A percentile compares a stretch with the other conserved stretches of the same genome.
Conservation (phyloP, 2,888 invertebrate species). For the Himalopsyche tibetana region DNA sequence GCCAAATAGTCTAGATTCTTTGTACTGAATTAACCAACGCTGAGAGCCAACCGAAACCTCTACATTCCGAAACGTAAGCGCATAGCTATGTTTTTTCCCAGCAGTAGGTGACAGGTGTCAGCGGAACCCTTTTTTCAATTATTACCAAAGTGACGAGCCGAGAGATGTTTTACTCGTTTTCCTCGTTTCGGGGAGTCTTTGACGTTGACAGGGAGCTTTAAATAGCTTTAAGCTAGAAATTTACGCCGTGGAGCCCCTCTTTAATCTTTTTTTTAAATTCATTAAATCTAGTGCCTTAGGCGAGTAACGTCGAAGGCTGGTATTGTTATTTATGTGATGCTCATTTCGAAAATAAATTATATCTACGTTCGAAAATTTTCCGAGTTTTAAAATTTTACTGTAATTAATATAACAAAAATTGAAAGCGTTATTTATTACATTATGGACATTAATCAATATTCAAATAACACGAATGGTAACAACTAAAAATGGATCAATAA, state of each 20-base stretch:
- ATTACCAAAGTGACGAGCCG: conserved; percentile 30
- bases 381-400: no score
- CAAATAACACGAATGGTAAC: no score
- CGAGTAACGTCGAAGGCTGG: neutral
- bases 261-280: conserved; percentile 29
- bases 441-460: no score
- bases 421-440: no score
- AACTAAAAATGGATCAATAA: no score
- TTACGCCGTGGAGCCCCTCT: neutral
- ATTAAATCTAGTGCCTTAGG: conserved; percentile 10
- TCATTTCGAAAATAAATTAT: neutral
- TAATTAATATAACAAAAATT: no score
- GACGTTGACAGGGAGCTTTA: conserved; percentile 26
- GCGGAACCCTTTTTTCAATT: conserved; percentile 25
- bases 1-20: neutral
- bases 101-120: conserved; percentile 20
- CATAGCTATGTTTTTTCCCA: conserved; percentile 10
- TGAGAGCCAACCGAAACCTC: neutral
- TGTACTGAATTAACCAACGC: neutral
- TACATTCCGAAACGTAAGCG: conserved; percentile 4
- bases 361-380: neutral
- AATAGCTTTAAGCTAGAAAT: conserved; percentile 29
- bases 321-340: conserved; percentile 6
- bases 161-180: conserved; percentile 16
- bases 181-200: neutral